Base-by-base conservation (phyloP, 2,888 invertebrate species). In the Odontothrips loti region DNA sequence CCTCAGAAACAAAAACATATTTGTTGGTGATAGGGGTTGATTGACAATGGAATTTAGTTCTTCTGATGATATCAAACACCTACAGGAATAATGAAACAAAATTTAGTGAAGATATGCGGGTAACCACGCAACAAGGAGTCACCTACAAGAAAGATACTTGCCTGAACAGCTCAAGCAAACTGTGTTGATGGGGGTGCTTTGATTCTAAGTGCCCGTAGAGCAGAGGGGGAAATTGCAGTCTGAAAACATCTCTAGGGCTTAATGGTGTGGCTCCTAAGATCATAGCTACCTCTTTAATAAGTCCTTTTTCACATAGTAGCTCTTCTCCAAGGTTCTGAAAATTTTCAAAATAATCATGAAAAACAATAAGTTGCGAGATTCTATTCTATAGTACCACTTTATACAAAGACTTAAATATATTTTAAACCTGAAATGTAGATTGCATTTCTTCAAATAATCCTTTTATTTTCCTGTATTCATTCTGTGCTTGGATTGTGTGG, bases 91-190 rank as follows among this genome's bases (percentile, higher is more conserved):
- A 80, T 75, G 48, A 47, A 63, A 81, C 79, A 11, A 51, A 78
- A 15, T 47, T 23, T 29, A 23, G 47, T 4, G 10, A 63, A 47
- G 29, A 23, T 79, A 1, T 27, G 27, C 83, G 83, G 9, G 63
- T 80, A 80, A 29, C 75, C 79, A 15, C 79, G 6, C 11, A 29
- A 29, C 43, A 63, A 47, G n/a, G 27, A 23, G 10, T 23, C n/a
- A 79, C 79, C 6, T n/a, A 17, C 6, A 43, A 43, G 34, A 43
- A 6, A 23, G 23, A 12, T 48, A 80, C 43, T 12, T 23, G 87
- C 88, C 86, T 87, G 86, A 88, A 87, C 6, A 88, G 85, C 82
- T 83, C 86, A 79, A 87, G 83, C 27, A 88, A 83, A 17, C 87
- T 86, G 81, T 86, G 87, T 9, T 86, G 85, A n/a, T 85, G 84